A percentile compares a stretch with the other conserved stretches of the same genome.
Evolutionary conservation across 2,797 vertebrate species (phyloP).

Genomic region (Macropodus opercularis): DNA sequence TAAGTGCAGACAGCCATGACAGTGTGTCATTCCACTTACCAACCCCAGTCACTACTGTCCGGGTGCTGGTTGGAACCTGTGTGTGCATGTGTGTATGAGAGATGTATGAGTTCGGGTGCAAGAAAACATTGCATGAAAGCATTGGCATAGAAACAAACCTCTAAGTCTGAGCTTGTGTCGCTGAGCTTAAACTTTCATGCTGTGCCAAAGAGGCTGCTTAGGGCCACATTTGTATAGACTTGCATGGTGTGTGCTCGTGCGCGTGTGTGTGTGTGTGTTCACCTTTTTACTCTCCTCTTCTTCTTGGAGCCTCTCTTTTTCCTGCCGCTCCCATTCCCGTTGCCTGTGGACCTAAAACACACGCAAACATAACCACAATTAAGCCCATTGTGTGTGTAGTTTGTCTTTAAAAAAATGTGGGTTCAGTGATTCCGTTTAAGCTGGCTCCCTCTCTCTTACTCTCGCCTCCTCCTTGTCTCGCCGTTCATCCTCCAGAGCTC

Average conservation of each 20-base stretch:
- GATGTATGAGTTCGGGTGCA: no score
- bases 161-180: slow-evolving; percentile 2
- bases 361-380: slow-evolving; percentile 1
- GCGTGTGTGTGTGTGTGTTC: slow-evolving; percentile 1
- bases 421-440: not conserved
- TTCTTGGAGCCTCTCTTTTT: slow-evolving; percentile 65
- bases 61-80: slow-evolving; percentile 2
- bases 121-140: not conserved
- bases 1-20: not conserved
- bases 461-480: slow-evolving; percentile 60
- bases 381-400: not conserved
- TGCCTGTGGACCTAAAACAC: slow-evolving; percentile 55
- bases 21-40: slow-evolving; percentile 14
- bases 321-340: slow-evolving; percentile 63
- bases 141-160: slow-evolving; percentile 16
- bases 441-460: slow-evolving; percentile 53
- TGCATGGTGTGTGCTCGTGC: slow-evolving; percentile 12
- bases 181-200: not conserved
- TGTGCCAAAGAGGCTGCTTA: slow-evolving; percentile 10
- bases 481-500: slow-evolving; percentile 35
- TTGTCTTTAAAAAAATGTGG: not conserved
- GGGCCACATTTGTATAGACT: slow-evolving; percentile 27
- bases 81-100: not conserved
- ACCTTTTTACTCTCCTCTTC: slow-evolving; percentile 78
- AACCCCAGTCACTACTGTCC: not conserved